Evolutionary conservation across 1,140 invertebrate genomes (phyloP).

Genomic region (Plutomurus gul): DNA sequence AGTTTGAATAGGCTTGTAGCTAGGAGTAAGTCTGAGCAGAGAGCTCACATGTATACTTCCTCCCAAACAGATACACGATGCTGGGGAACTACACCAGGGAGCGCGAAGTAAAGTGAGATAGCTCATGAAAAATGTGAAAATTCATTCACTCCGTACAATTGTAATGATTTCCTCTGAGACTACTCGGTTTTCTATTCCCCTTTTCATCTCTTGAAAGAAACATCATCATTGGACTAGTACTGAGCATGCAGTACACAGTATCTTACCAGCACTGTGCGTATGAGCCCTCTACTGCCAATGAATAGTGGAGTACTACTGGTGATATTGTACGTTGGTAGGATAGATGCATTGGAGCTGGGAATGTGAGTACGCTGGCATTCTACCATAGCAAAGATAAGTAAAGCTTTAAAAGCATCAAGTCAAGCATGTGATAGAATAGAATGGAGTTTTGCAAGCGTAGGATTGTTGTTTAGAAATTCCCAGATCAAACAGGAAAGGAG

Average conservation of each 20-base stretch:
- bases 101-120: constrained; percentile 9
- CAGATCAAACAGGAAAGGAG: constrained; percentile 35
- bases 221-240: constrained; percentile 40
- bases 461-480: constrained; percentile 32
- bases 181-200: constrained; percentile 48
- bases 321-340: too few species aligned
- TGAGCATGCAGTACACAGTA: background rate
- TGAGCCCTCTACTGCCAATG: background rate
- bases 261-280: too few species aligned
- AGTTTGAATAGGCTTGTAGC: background rate
- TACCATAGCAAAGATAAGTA: background rate
- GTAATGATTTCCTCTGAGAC: constrained; percentile 54
- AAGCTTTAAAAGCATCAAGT: constrained; percentile 11
- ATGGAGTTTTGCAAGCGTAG: constrained; percentile 23
- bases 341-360: too few species aligned
- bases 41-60: too few species aligned
- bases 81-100: background rate
- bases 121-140: constrained; percentile 51
- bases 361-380: background rate
- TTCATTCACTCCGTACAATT: constrained; percentile 53
- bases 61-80: background rate
- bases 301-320: too few species aligned
- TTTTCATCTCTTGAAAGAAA: constrained; percentile 48
- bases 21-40: constrained; percentile 20
- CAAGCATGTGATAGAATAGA: constrained; percentile 26